Conservation (phyloP, 2,888 invertebrate species). For the Leptinotarsa haldemani region DNA sequence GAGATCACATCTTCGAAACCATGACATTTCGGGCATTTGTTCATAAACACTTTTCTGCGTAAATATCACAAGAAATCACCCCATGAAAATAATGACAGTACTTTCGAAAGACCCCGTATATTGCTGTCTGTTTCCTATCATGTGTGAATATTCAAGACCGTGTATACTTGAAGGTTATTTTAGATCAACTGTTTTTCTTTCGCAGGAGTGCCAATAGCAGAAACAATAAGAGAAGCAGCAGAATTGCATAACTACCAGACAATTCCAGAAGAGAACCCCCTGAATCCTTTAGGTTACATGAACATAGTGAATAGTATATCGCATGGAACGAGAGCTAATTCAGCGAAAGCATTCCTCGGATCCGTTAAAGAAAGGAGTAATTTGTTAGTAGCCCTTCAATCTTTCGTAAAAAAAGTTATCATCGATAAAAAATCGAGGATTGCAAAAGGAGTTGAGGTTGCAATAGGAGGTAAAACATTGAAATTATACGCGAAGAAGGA, state of each 20-base stretch:
- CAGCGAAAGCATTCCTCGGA: constrained; percentile 80
- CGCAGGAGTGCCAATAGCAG: constrained; percentile 55
- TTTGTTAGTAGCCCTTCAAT: constrained; percentile 70
- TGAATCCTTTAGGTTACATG: constrained; percentile 55
- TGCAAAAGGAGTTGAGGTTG: constrained; percentile 66
- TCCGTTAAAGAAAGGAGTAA: constrained; percentile 68
- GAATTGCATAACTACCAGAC: constrained; percentile 64
- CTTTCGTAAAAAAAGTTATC: constrained; percentile 69
- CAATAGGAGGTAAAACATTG: constrained; percentile 56
- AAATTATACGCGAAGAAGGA: constrained; percentile 68
- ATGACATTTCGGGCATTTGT: too few relatives aligned
- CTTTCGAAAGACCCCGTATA: too few relatives aligned
- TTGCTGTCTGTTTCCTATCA: too few relatives aligned
- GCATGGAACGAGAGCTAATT: constrained; percentile 64
- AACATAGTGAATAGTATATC: constrained; percentile 55
- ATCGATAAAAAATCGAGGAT: constrained; percentile 65
- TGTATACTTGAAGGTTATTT: too few relatives aligned
- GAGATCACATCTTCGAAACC: too few relatives aligned
- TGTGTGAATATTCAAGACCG: too few relatives aligned
- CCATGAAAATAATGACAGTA: too few relatives aligned
- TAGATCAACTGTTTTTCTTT: not conserved
- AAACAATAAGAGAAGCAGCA: constrained; percentile 59
- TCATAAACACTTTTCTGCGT: too few relatives aligned
- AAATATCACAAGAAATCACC: too few relatives aligned
- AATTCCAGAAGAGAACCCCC: constrained; percentile 50